Conservation (phyloP, 1,140 invertebrate species). For the Euura saliciscinereae region DNA sequence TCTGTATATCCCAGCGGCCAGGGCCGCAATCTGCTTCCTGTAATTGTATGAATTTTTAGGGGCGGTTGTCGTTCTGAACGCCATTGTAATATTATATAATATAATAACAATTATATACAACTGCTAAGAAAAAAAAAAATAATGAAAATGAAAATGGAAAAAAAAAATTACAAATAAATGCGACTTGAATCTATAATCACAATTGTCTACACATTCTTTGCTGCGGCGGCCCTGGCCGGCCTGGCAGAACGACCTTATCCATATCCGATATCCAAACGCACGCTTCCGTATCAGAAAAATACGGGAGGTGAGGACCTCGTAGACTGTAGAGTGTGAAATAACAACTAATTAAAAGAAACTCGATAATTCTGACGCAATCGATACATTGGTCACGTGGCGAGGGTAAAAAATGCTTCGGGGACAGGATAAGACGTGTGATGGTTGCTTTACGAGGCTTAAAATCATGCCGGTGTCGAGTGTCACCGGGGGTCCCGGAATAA, state of each 20-base stretch:
- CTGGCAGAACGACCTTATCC: constrained; percentile 3
- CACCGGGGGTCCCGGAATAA: constrained; percentile 35
- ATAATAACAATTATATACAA: constrained; percentile 41
- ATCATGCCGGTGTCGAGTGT: constrained; percentile 29
- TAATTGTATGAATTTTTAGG: constrained; percentile 34
- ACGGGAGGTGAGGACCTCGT: no score
- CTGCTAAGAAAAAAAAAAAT: constrained; percentile 41
- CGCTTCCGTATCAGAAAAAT: no score
- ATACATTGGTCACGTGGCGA: background rate
- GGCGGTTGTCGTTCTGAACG: constrained; percentile 53
- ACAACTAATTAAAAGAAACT: no score
- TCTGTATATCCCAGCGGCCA: constrained; percentile 48
- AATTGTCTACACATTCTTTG: constrained; percentile 10
- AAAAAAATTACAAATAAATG: constrained; percentile 29
- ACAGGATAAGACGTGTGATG: constrained; percentile 42
- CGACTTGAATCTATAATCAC: constrained; percentile 11
- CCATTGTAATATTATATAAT: constrained; percentile 60
- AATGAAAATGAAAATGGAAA: background rate
- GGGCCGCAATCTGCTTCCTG: constrained; percentile 49
- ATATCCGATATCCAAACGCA: no score
- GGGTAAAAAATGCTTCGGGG: constrained; percentile 13
- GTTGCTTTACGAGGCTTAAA: constrained; percentile 55
- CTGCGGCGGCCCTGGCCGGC: constrained; percentile 6
- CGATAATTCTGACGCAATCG: background rate
- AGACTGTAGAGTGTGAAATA: no score